Evolutionary conservation across 2,888 invertebrate genomes (phyloP).

Genomic region (Thecophora atra): DNA sequence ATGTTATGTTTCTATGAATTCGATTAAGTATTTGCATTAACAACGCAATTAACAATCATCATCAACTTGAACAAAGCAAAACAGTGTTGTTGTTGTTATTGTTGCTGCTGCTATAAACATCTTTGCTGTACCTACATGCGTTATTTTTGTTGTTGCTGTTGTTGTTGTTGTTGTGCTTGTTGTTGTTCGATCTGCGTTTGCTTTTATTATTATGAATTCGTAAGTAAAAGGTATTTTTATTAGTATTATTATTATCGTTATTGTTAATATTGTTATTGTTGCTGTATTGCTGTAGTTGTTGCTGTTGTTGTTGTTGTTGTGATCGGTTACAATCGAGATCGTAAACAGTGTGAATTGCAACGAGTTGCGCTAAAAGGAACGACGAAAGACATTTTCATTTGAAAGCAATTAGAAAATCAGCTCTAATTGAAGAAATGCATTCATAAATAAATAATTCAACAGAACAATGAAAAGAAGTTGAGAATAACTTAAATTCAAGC

Average conservation of each 20-base stretch:
- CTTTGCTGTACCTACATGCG: constrained; percentile 46
- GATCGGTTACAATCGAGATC: constrained; percentile 49
- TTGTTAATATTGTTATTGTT: constrained; percentile 42
- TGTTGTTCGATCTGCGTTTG: constrained; percentile 38
- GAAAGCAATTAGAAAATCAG: background rate
- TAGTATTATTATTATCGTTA: constrained; percentile 41
- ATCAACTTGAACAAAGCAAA: constrained; percentile 27
- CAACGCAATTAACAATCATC: constrained; percentile 10
- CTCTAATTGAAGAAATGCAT: background rate
- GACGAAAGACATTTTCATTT: background rate
- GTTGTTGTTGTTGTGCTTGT: constrained; percentile 39
- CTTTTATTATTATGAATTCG: constrained; percentile 2
- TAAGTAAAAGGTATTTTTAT: constrained; percentile 31
- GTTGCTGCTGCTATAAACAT: constrained; percentile 40
- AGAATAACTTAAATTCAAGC: background rate
- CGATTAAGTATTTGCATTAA: background rate
- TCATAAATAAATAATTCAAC: background rate
- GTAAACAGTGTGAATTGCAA: constrained; percentile 58
- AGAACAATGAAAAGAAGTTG: background rate
- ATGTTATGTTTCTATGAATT: too few species aligned
- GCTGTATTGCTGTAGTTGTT: constrained; percentile 40
- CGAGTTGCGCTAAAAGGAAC: constrained; percentile 57
- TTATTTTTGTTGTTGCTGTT: constrained; percentile 41
- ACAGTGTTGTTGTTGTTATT: constrained; percentile 38
- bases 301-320: constrained; percentile 50